Evolutionary conservation across 2,888 invertebrate species (phyloP).

Genomic region (Pandemis heparana): DNA sequence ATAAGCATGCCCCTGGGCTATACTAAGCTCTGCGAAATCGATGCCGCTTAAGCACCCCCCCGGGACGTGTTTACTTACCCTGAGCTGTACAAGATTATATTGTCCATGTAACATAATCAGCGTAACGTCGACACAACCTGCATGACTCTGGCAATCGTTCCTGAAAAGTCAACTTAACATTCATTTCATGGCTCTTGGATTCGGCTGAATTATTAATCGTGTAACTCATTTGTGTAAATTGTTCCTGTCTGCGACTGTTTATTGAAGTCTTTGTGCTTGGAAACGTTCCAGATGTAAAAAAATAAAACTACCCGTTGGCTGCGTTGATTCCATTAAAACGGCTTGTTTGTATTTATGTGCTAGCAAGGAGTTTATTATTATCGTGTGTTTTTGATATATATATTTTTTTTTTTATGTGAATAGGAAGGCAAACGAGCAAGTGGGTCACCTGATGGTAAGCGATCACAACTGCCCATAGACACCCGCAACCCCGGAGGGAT

Average conservation of each 20-base stretch:
- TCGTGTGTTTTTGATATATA: constrained; percentile 13
- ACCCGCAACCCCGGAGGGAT: no score
- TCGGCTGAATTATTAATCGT: constrained; percentile 56
- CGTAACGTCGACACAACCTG: constrained; percentile 14
- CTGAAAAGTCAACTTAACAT: constrained; percentile 47
- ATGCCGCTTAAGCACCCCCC: constrained; percentile 39
- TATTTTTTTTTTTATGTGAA: no score
- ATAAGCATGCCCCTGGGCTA: constrained; percentile 37
- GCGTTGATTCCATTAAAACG: constrained; percentile 49
- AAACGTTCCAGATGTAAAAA: constrained; percentile 53
- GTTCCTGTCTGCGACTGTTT: constrained; percentile 50
- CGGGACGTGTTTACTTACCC: constrained; percentile 34
- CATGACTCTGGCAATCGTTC: not conserved
- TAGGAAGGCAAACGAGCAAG: no score
- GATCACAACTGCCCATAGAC: no score
- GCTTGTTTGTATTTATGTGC: constrained; percentile 50
- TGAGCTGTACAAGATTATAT: constrained; percentile 32
- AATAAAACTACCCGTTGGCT: constrained; percentile 46
- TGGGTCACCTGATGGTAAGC: no score
- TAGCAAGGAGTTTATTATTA: constrained; percentile 36
- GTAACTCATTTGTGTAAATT: constrained; percentile 56
- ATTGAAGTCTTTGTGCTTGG: constrained; percentile 54
- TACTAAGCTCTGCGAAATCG: constrained; percentile 35
- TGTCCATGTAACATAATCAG: constrained; percentile 27
- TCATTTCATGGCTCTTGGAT: constrained; percentile 54